Base-by-base conservation (phyloP, 2,113 vertebrate genomes). In the Mandrillus leucophaeus region DNA sequence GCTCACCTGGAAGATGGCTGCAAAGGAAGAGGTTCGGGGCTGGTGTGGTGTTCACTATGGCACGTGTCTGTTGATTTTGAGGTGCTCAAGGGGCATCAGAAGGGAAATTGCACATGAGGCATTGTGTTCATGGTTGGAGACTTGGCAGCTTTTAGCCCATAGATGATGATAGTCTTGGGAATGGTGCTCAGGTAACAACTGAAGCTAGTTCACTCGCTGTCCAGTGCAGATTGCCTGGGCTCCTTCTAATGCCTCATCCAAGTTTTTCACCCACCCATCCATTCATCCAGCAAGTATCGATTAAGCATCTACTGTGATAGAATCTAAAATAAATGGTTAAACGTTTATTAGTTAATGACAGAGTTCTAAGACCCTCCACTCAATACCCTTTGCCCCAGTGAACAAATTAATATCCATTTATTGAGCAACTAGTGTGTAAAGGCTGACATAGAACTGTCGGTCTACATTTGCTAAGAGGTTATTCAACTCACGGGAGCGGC, bases 141-240 rank as follows among this genome's bases (percentile, higher is more conserved):
- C 18, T 11, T 8, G n/a, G 30, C 4, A 23, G 11, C 45, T 32
- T 27, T 30, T n/a, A 38, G 66, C 16, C 57, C 40, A 4, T 9
- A 11, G 61, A 14, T 43, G 9, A 6, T 9, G 48, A 68, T 45
- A 38, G 6, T n/a, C 40, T 48, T 22, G 11, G 1, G 35, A 23
- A 9, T 81, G 45, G n/a, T 8, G 13, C 30, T 27, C 16, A 25
- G 9, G 17, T 48, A 17, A 91, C 35, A 40, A 17, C 25, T 0
- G 0, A 38, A 17, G 9, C 55, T 14, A 8, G 61, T 57, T 22
- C 11, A 32, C 50, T 64, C 0, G 0, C 13, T 23, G 16, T 43
- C 17, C 13, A 5, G 45, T 1, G 43, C 23, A 5, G 38, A n/a
- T 16, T 43, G 40, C 14, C 40, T 35, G 35, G 13, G 27, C 8